Evolutionary conservation across 2,113 vertebrate genomes (phyloP), one percentile per base, ranked within the genome.

Genomic region (Thinocorus orbignyianus): DNA sequence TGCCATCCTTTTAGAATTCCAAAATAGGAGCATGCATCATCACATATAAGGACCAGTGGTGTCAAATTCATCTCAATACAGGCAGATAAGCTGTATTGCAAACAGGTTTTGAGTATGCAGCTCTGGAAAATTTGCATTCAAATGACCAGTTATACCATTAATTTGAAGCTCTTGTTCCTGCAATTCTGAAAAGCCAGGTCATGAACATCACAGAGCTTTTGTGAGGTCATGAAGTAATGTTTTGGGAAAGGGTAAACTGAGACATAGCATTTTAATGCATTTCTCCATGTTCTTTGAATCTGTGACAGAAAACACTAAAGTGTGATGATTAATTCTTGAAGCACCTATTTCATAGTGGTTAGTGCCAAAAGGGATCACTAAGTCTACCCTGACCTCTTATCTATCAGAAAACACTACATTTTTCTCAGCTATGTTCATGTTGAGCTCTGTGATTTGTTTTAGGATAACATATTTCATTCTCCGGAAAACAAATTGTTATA

Each of bases 101-200:
- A 89, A 81, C 89, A 93, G 94, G 64, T 71, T 95, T 90, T 89
- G 80, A 84, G 83, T 39, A 78, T 68, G 69, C 61, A 92, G 51
- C 42, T 81, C 37, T 60, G 13, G 46, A 68, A 86, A 95, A 95
- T 96, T 96, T 94, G 26, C 94, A 86, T 95, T 92, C 72, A 97
- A 93, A 95, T 94, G 42, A 94, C 77, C 76, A 78, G 60, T 60
- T 91, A 64, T 48, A 44, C 26, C 49, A 88, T 87, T 92, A 70
- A 83, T 95, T 95, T 93, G 58, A 92, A 82, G 31, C 41, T 90
- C n/a, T 86, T 78, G 15, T 51, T 93, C 58, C 60, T 83, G 70
- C 74, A 93, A 86, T 95, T 90, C 68, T 95, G 85, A 94, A 95
- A 92, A 86, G 24, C 30, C 51, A 74, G 35, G 70, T 6, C 52